Percentiles rank a stretch among this genome's conserved stretches.
Conservation (phyloP, 2,888 invertebrate species). For the Drosophila borealis region DNA sequence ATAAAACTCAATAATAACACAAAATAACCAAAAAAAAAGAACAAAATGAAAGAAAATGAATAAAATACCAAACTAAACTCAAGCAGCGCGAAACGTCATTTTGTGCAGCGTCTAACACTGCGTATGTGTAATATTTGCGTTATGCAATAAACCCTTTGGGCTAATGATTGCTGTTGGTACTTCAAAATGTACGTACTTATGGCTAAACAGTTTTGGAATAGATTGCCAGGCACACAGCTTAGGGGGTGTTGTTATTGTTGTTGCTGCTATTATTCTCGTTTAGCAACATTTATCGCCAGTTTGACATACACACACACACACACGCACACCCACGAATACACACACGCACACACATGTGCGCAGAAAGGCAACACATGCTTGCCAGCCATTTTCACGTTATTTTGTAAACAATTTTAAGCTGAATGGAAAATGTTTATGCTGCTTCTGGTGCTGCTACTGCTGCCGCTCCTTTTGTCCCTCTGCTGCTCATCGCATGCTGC, state of each 20-base stretch:
- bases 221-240: constrained; percentile 52
- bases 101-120: constrained; percentile 26
- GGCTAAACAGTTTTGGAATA: constrained; percentile 32
- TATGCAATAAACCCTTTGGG: constrained; percentile 39
- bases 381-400: constrained; percentile 79
- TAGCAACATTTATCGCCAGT: constrained; percentile 79
- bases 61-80: constrained; percentile 5
- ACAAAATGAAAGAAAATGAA: neutral
- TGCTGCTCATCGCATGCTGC: constrained; percentile 67
- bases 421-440: constrained; percentile 80
- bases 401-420: constrained; percentile 79
- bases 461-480: constrained; percentile 9
- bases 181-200: constrained; percentile 32
- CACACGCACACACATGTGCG: constrained; percentile 9
- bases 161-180: constrained; percentile 58
- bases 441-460: constrained; percentile 25
- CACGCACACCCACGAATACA: constrained; percentile 11
- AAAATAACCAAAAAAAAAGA: neutral
- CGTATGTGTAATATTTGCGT: constrained; percentile 63
- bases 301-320: constrained; percentile 58
- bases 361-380: constrained; percentile 72
- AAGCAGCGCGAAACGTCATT: constrained; percentile 7
- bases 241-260: constrained; percentile 33
- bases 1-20: constrained; percentile 51
- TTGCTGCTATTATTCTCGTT: constrained; percentile 66